phyloP scores from a whole-genome alignment of 2,113 vertebrate genomes.

The Paracanthobrama guichenoti region DNA sequence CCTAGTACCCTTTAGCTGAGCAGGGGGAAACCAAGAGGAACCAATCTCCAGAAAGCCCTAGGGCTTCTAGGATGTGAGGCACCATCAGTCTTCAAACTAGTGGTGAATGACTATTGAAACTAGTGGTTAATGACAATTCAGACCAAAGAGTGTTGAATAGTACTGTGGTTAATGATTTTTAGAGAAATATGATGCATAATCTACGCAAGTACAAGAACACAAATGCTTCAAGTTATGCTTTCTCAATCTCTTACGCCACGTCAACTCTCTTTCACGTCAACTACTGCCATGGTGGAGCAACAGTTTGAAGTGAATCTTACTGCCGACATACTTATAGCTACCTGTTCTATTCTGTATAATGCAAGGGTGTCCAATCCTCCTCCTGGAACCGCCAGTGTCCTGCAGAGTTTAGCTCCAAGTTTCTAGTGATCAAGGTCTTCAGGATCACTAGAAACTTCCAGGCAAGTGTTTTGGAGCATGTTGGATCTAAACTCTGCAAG shows the following conservation, averaged over 20 bases:
- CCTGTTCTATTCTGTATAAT: not conserved
- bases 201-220: not conserved
- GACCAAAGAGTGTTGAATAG: not conserved
- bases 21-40: slow-evolving; percentile 28
- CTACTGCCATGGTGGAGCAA: not conserved
- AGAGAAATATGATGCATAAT: not conserved
- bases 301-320: not conserved
- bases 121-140: not conserved
- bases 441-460: not conserved
- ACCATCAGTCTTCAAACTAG: not conserved
- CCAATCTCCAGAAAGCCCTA: slow-evolving; percentile 32
- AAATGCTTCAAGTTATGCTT: not conserved
- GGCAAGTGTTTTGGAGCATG: not conserved
- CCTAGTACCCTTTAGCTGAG: not conserved
- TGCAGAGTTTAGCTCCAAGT: not conserved
- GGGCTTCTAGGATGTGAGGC: not conserved
- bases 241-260: not conserved
- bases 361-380: not conserved
- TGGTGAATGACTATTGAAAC: not conserved
- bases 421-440: not conserved
- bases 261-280: not conserved
- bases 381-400: not conserved
- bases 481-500: not conserved
- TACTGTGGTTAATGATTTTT: not conserved
- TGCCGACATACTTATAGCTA: not conserved